These are phyloP conservation scores for Shargacucullia verbasci DNA, from an alignment of 2,888 invertebrate genomes.

Conservation along the genomic window DNA sequence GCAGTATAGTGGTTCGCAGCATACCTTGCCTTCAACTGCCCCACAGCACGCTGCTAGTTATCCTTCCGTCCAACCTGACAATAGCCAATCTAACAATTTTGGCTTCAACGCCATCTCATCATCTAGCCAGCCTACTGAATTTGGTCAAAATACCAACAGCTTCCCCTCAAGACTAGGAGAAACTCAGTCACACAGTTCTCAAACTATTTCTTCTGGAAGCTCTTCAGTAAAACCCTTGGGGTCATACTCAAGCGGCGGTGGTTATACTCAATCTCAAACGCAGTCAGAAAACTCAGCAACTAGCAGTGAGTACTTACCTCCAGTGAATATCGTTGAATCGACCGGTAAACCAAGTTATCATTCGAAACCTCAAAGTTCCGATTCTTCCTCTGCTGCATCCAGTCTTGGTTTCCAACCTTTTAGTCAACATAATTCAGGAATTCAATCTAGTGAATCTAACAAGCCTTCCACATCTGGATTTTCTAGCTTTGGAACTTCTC, in stretches of 20 bases:
- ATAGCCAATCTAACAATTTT: slow-evolving; percentile 16
- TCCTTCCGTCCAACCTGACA: neutral
- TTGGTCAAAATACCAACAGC: neutral
- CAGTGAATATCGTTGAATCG: slow-evolving; percentile 10
- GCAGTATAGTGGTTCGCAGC: neutral
- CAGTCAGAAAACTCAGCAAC: slow-evolving; percentile 5
- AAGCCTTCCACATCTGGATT: neutral
- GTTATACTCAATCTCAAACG: too few species aligned
- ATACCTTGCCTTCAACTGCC: slow-evolving; percentile 11
- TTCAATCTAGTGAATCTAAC: too few species aligned
- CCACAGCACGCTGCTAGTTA: too few species aligned
- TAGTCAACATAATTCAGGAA: slow-evolving; percentile 3
- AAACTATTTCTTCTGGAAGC: too few species aligned
- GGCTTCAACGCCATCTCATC: neutral
- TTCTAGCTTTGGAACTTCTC: slow-evolving; percentile 1
- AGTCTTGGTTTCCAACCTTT: slow-evolving; percentile 3
- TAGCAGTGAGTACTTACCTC: neutral
- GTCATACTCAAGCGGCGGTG: too few species aligned
- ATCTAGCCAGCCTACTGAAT: too few species aligned
- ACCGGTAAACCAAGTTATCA: neutral
- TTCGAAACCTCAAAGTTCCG: slow-evolving; percentile 7
- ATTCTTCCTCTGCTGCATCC: slow-evolving; percentile 8
- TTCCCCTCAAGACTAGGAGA: slow-evolving; percentile 30
- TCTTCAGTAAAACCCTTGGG: too few species aligned
- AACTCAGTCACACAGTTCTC: slow-evolving; percentile 1